A percentile compares a stretch with the other conserved stretches of the same genome.
phyloP scores from a whole-genome alignment of 2,888 invertebrate species.

The Lycia hirtaria region DNA sequence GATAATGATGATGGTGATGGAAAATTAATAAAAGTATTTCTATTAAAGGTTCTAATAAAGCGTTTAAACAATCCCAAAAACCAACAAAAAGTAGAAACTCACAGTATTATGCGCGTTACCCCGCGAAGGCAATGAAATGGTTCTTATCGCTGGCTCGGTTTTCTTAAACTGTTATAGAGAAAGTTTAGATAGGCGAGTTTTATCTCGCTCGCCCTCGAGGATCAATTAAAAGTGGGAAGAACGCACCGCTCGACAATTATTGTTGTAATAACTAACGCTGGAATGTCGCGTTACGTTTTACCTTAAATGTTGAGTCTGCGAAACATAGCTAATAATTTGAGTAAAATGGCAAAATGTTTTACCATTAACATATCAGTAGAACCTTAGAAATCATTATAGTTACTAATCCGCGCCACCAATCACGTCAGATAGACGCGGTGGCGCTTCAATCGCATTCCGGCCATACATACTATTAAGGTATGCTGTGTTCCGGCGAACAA shows the following conservation, averaged over 20 bases:
- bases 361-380: no score
- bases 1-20: no score
- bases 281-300: conserved; percentile 37
- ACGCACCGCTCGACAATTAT: conserved; percentile 74
- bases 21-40: neutral
- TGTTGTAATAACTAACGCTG: conserved; percentile 73
- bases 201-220: conserved; percentile 83
- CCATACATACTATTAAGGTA: no score
- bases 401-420: no score
- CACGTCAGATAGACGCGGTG: no score
- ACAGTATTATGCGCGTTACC: conserved; percentile 60
- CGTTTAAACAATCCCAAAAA: conserved; percentile 27
- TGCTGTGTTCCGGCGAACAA: no score
- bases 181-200: conserved; percentile 82
- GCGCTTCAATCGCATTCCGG: no score
- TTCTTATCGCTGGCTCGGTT: conserved; percentile 76
- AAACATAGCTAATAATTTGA: neutral
- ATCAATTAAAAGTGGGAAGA: conserved; percentile 84
- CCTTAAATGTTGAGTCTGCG: neutral
- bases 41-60: conserved; percentile 2
- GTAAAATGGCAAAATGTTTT: neutral
- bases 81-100: conserved; percentile 49
- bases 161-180: conserved; percentile 84
- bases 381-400: no score
- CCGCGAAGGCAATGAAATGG: conserved; percentile 66